phyloP scores from a whole-genome alignment of 2,888 invertebrate species.

The Metellina segmentata region DNA sequence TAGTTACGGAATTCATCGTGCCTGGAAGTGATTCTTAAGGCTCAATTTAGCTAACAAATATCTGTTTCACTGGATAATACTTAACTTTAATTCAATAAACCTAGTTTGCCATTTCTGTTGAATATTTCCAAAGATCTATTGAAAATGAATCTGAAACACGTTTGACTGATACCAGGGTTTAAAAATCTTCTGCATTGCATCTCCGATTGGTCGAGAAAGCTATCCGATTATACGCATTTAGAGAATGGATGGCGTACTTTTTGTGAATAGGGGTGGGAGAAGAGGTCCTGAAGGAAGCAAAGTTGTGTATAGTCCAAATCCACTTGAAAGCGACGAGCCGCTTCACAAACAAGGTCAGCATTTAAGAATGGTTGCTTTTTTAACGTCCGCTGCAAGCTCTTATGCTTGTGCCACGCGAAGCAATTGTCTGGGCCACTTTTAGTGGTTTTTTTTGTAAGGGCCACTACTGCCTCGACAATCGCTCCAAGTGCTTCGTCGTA shows the following conservation, averaged over 20 bases:
- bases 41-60: too few relatives aligned
- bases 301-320: constrained; percentile 47
- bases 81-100: too few relatives aligned
- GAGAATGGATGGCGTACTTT: not conserved
- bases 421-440: constrained; percentile 62
- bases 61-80: too few relatives aligned
- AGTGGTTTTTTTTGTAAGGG: constrained; percentile 7
- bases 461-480: constrained; percentile 39
- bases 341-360: constrained; percentile 69
- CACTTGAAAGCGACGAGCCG: constrained; percentile 57
- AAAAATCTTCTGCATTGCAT: too few relatives aligned
- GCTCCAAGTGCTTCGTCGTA: constrained; percentile 36
- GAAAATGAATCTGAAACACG: too few relatives aligned
- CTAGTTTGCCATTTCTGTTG: too few relatives aligned
- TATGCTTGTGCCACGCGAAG: constrained; percentile 50
- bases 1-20: too few relatives aligned
- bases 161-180: too few relatives aligned
- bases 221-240: too few relatives aligned
- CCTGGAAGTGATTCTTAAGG: too few relatives aligned
- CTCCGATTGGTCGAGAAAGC: too few relatives aligned
- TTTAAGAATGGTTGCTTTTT: constrained; percentile 52
- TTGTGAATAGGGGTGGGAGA: not conserved
- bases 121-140: too few relatives aligned
- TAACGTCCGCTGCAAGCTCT: constrained; percentile 3
- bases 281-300: constrained; percentile 1